A percentile compares a stretch with the other conserved stretches of the same genome.
These are phyloP conservation scores for Falco rusticolus DNA, from an alignment of 2,797 vertebrate species.

Conservation along the genomic window DNA sequence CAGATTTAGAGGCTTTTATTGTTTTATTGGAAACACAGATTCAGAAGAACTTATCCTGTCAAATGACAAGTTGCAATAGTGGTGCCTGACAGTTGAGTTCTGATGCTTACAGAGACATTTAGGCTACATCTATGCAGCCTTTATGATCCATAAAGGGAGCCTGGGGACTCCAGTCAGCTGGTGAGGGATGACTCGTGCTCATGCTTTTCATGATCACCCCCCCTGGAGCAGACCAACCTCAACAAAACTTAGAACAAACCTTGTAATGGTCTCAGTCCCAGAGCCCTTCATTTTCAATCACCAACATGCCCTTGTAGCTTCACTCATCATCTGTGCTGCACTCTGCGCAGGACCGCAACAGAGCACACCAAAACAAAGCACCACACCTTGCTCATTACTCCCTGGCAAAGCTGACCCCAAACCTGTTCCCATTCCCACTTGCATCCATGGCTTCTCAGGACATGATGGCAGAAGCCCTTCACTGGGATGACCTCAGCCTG, in stretches of 20 bases:
- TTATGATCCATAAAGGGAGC: not conserved
- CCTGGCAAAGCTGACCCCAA: not conserved
- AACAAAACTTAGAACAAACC: not conserved
- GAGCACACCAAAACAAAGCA: not conserved
- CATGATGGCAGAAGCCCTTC: not conserved
- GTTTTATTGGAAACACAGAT: not conserved
- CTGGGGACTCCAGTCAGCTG: not conserved
- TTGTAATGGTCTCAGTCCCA: rapidly evolving
- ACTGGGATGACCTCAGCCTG: not conserved
- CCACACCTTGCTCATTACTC: not conserved
- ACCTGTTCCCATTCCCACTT: not conserved
- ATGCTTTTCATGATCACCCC: not conserved
- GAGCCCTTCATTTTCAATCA: not conserved
- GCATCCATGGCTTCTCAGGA: rapidly evolving
- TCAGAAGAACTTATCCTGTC: not conserved
- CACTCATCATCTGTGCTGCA: not conserved
- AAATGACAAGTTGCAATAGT: not conserved
- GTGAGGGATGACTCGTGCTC: not conserved
- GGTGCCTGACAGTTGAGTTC: not conserved
- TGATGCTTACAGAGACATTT: not conserved
- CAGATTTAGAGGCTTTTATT: not conserved
- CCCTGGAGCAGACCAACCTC: not conserved
- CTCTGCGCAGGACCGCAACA: not conserved
- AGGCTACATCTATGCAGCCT: not conserved
- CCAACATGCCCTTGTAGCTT: rapidly evolving